Percentiles rank a stretch among this genome's conserved stretches.
Conservation (phyloP, 2,888 invertebrate genomes). For the Teinopalpus imperialis region DNA sequence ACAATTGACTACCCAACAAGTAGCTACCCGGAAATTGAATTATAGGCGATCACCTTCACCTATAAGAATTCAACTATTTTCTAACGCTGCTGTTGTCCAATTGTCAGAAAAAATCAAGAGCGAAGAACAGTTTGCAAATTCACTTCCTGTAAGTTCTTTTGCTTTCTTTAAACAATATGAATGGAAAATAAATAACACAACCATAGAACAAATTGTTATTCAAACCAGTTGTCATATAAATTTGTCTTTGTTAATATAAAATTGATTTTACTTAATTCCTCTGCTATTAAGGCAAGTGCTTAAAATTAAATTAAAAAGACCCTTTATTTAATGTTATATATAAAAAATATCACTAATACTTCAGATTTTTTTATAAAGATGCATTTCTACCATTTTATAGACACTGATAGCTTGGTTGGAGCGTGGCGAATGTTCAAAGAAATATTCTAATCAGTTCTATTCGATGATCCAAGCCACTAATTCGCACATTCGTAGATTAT, state of each 20-base stretch:
- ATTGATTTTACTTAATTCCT: too few species aligned
- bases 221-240: too few species aligned
- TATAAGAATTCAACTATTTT: slow-evolving; percentile 59
- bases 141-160: slow-evolving; percentile 56
- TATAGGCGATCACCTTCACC: slow-evolving; percentile 66
- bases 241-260: too few species aligned
- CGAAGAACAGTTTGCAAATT: slow-evolving; percentile 62
- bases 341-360: too few species aligned
- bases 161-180: too few species aligned
- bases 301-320: too few species aligned
- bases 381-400: slow-evolving; percentile 56
- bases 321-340: too few species aligned
- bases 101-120: slow-evolving; percentile 67
- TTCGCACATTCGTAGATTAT: slow-evolving; percentile 93
- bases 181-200: too few species aligned
- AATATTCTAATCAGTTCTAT: slow-evolving; percentile 95
- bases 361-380: too few species aligned
- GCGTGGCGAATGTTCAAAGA: slow-evolving; percentile 95
- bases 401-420: slow-evolving; percentile 96
- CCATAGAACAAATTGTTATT: too few species aligned
- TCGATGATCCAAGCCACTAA: slow-evolving; percentile 98
- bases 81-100: slow-evolving; percentile 61
- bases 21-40: slow-evolving; percentile 59
- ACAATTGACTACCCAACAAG: slow-evolving; percentile 58
- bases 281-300: too few species aligned